These are phyloP conservation scores for Bubo bubo DNA, from an alignment of 2,113 vertebrate species.

Conservation along the genomic window DNA sequence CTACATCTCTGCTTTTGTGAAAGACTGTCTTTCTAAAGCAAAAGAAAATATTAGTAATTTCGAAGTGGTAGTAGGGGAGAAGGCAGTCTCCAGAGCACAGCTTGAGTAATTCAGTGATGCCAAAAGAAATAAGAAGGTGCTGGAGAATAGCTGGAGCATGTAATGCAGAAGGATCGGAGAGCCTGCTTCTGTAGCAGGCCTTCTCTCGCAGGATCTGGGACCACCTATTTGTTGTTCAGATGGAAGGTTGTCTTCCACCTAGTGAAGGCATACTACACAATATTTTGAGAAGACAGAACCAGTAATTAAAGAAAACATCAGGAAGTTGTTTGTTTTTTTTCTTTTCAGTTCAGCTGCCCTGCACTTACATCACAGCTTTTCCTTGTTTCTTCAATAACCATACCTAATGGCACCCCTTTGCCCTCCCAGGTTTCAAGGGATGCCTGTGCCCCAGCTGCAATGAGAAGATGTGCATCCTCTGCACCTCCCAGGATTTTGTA, in stretches of 20 bases:
- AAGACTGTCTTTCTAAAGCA: neutral
- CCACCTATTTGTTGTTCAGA: neutral
- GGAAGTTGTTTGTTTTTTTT: neutral
- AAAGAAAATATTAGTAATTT: slow-evolving; percentile 9
- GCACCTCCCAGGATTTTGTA: neutral
- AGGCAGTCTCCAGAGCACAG: neutral
- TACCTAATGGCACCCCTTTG: neutral
- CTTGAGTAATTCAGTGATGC: neutral
- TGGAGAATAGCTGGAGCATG: neutral
- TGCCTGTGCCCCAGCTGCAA: neutral
- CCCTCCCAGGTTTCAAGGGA: neutral
- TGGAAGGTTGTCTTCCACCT: neutral
- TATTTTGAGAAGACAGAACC: neutral
- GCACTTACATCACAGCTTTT: neutral
- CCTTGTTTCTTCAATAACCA: neutral
- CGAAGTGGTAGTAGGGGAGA: neutral
- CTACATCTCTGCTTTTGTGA: neutral
- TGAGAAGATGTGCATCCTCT: neutral
- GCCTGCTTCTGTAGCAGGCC: neutral
- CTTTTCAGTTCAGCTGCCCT: neutral
- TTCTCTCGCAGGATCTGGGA: neutral
- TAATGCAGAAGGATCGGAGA: neutral
- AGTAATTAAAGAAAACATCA: neutral
- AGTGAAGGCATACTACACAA: neutral
- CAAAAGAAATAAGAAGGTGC: neutral